A percentile compares a stretch with the other conserved stretches of the same genome.
phyloP scores from a whole-genome alignment of 2,888 invertebrate genomes.

The Halictus ligatus region DNA sequence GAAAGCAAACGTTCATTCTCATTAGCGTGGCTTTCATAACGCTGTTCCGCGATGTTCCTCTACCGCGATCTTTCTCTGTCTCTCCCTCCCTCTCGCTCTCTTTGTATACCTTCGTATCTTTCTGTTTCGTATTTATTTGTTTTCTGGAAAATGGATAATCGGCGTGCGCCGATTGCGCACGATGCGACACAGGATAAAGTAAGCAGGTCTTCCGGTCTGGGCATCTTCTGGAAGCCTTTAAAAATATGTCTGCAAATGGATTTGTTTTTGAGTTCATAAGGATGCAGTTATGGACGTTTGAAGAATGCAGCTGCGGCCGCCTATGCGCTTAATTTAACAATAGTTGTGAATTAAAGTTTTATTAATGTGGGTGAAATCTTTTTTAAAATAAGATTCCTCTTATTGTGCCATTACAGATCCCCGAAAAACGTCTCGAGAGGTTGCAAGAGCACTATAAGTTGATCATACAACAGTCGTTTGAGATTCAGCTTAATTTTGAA shows the following conservation, averaged over 20 bases:
- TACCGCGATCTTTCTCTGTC: neutral
- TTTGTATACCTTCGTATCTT: neutral
- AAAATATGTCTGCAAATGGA: neutral
- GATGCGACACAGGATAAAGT: conserved; percentile 34
- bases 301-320: neutral
- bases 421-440: neutral
- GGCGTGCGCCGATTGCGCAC: conserved; percentile 10
- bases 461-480: neutral
- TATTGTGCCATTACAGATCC: too few relatives aligned
- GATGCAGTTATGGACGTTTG: neutral
- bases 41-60: neutral
- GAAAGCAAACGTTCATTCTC: conserved; percentile 35
- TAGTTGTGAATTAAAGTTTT: neutral
- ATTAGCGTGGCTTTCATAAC: conserved; percentile 29
- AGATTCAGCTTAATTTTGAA: neutral
- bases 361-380: too few relatives aligned
- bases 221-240: too few relatives aligned
- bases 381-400: neutral
- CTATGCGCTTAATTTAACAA: neutral
- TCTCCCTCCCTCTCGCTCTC: neutral
- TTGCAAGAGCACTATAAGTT: neutral
- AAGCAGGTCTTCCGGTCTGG: neutral
- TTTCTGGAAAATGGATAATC: neutral
- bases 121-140: conserved; percentile 21
- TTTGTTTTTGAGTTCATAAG: neutral